phyloP scores from a whole-genome alignment of 2,113 vertebrate genomes.

The Synodontis membranacea region DNA sequence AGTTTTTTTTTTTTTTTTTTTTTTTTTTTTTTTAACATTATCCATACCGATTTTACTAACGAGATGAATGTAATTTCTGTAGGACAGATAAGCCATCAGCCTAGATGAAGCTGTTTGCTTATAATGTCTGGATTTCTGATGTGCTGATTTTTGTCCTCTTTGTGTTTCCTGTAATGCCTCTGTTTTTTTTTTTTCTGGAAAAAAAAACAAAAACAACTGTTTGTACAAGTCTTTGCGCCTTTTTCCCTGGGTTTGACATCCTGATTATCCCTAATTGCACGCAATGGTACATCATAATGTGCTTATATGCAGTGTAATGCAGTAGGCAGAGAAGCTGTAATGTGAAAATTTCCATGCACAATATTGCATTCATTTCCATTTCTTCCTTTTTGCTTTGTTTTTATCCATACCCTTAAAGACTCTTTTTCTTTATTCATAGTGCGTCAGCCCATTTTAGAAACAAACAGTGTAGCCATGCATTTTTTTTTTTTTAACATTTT shows the following conservation, averaged over 20 bases:
- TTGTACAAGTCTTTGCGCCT: neutral
- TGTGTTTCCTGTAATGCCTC: neutral
- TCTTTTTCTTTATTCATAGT: neutral
- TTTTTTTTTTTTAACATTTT: neutral
- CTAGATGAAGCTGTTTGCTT: neutral
- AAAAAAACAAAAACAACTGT: neutral
- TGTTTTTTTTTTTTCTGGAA: neutral
- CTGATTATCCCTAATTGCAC: neutral
- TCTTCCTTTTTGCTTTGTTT: neutral
- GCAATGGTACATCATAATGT: neutral
- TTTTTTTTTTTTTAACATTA: slow-evolving; percentile 3
- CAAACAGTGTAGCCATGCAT: neutral
- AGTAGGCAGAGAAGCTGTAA: neutral
- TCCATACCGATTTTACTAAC: slow-evolving; percentile 41
- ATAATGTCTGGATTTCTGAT: slow-evolving; percentile 1
- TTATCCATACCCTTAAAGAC: neutral
- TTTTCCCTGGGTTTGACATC: neutral
- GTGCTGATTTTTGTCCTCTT: neutral
- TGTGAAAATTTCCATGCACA: neutral
- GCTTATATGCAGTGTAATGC: neutral
- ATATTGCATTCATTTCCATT: neutral
- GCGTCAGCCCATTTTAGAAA: too few species aligned
- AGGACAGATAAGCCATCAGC: slow-evolving; percentile 31
- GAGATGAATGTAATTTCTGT: slow-evolving; percentile 39
- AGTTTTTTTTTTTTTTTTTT: too few species aligned